Conservation (phyloP, 2,888 invertebrate species). For the Conus canariensis region DNA sequence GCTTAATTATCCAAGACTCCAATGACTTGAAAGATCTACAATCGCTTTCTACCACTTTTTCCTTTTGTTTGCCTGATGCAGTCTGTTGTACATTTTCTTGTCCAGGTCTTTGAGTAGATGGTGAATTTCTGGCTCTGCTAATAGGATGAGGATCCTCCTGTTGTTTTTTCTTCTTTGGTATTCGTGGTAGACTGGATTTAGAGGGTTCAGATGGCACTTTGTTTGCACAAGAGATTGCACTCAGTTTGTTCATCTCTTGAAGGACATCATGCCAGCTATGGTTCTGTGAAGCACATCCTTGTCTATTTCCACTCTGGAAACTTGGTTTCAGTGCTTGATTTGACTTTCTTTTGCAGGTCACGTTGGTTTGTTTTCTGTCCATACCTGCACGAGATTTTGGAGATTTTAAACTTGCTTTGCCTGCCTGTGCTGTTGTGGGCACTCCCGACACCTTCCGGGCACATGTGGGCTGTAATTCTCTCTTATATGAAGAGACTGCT, state of each 20-base stretch:
- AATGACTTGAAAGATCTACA: not conserved
- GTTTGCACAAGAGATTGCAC: constrained; percentile 14
- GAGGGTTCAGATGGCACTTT: not conserved
- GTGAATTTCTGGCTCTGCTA: not conserved
- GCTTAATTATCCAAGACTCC: not conserved
- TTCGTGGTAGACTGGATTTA: constrained; percentile 21
- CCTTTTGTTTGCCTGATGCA: not conserved
- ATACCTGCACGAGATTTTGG: not conserved
- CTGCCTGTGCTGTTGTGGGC: not conserved
- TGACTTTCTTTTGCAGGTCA: not conserved
- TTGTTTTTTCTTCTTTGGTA: constrained; percentile 26
- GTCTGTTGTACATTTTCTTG: not conserved
- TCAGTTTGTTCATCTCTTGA: constrained; percentile 9
- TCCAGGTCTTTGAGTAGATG: not conserved
- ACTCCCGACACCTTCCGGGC: not conserved
- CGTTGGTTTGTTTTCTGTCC: not conserved
- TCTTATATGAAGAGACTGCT: not conserved
- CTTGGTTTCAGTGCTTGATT: not conserved
- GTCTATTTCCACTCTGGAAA: not conserved
- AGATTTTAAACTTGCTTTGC: not conserved
- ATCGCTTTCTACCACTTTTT: not conserved
- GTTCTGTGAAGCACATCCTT: not conserved
- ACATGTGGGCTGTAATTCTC: not conserved
- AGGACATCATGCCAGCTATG: constrained; percentile 36
- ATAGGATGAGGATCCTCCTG: not conserved